A percentile compares a stretch with the other conserved stretches of the same genome.
Evolutionary conservation across 2,797 vertebrate genomes (phyloP).

Genomic region (Tapera naevia): DNA sequence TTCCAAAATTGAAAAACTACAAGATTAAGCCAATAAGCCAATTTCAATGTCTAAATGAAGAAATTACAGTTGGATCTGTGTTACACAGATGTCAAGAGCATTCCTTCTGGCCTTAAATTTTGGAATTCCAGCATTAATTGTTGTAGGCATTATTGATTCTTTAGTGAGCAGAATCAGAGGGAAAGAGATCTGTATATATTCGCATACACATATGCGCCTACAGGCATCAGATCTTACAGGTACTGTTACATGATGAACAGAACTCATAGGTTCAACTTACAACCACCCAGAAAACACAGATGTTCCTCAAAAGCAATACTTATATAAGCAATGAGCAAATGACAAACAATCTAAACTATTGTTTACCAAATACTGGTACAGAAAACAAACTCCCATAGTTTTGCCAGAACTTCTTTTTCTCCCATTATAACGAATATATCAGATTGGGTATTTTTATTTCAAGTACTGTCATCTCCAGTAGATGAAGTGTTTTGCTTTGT

Average conservation of each 20-base stretch:
- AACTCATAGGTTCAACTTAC: neutral
- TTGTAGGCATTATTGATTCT: neutral
- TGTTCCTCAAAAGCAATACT: neutral
- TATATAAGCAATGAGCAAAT: fast-evolving
- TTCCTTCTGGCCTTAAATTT: neutral
- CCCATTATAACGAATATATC: neutral
- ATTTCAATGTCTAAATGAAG: neutral
- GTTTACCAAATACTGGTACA: neutral
- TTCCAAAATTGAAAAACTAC: neutral
- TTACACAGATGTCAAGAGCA: neutral
- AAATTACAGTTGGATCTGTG: neutral
- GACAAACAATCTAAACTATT: neutral
- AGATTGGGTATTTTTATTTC: neutral
- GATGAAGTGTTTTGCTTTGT: neutral
- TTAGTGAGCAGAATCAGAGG: neutral
- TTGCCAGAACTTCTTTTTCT: neutral
- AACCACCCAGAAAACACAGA: neutral
- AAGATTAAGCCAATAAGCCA: neutral
- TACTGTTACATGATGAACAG: neutral
- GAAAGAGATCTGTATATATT: neutral
- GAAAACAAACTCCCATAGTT: neutral
- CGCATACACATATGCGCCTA: neutral
- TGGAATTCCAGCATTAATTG: neutral
- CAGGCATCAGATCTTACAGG: fast-evolving
- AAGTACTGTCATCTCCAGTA: neutral